phyloP scores from a whole-genome alignment of 2,113 vertebrate genomes.

The Poeciliopsis retropinna region DNA sequence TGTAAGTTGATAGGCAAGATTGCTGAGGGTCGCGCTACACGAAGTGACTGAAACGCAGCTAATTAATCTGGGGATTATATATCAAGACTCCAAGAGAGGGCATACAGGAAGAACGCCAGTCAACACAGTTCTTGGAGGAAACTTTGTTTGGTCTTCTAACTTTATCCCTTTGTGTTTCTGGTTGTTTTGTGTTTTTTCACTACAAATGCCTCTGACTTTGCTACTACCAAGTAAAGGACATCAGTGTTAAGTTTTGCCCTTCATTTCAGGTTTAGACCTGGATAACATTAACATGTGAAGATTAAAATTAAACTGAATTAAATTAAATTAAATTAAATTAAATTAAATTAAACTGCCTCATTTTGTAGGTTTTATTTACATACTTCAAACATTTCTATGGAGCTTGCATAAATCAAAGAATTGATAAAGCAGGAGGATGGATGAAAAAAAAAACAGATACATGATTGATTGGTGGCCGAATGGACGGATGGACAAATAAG shows the following conservation, averaged over 20 bases:
- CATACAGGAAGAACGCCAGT: constrained; percentile 24
- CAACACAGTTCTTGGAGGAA: constrained; percentile 1
- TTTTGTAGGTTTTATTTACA: not conserved
- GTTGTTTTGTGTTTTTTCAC: too few relatives aligned
- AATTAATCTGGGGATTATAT: constrained; percentile 69
- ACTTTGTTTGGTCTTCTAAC: constrained; percentile 37
- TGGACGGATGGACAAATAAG: not conserved
- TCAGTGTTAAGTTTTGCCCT: not conserved
- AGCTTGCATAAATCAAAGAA: not conserved
- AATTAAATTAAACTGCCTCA: too few relatives aligned
- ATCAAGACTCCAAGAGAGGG: constrained; percentile 46
- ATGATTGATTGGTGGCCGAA: not conserved
- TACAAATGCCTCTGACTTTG: not conserved
- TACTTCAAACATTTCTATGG: not conserved
- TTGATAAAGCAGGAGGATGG: not conserved
- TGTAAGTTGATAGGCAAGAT: constrained; percentile 72
- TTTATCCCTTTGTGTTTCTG: constrained; percentile 15
- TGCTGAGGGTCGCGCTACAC: constrained; percentile 56
- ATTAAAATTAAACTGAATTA: not conserved
- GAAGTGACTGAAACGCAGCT: constrained; percentile 64
- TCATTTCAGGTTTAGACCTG: not conserved
- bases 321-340: too few relatives aligned
- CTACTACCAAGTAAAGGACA: not conserved
- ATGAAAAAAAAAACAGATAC: too few relatives aligned
- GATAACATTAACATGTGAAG: not conserved